phyloP scores from a whole-genome alignment of 2,797 vertebrate genomes.

The Borostomias antarcticus region DNA sequence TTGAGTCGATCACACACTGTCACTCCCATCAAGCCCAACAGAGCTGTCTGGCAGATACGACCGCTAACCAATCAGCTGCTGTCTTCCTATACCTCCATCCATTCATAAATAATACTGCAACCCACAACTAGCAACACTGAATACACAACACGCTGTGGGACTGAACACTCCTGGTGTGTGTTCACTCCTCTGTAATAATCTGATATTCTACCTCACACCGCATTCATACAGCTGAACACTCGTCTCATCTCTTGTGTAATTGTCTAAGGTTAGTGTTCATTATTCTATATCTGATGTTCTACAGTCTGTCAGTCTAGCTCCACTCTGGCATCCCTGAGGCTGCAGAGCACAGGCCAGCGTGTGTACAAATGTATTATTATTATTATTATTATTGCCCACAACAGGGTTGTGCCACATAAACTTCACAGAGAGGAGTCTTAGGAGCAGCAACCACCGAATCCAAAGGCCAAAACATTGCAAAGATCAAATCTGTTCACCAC shows the following conservation, averaged over 20 bases:
- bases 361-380: neutral
- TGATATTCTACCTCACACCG: neutral
- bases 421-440: neutral
- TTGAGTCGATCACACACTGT: neutral
- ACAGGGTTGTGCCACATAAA: neutral
- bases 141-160: neutral
- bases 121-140: neutral
- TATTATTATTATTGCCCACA: neutral
- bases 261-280: too few relatives aligned
- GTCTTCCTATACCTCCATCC: neutral
- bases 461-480: neutral
- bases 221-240: too few relatives aligned
- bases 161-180: neutral
- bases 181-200: too few relatives aligned
- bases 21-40: conserved; percentile 23
- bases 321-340: neutral
- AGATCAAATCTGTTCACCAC: neutral
- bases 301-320: too few relatives aligned
- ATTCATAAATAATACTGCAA: neutral
- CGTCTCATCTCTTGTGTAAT: too few relatives aligned
- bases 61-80: conserved; percentile 12
- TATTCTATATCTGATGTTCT: too few relatives aligned
- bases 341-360: neutral
- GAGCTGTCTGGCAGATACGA: conserved; percentile 31
- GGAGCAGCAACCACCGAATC: neutral